phyloP scores from a whole-genome alignment of 2,888 invertebrate species.

The Campaea margaritaria region DNA sequence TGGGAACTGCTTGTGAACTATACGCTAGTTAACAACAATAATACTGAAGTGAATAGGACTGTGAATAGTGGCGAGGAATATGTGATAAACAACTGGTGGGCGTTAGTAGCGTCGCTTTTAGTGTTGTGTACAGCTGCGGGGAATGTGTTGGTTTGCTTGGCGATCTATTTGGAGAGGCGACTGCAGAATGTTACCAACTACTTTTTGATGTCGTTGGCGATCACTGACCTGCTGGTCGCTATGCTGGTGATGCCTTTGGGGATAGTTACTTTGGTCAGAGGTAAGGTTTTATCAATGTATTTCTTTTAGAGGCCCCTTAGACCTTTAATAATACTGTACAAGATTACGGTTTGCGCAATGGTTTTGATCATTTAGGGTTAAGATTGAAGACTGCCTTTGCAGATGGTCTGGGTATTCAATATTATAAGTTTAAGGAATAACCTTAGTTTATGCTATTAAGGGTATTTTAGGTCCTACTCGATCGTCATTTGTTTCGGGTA shows the following conservation, averaged over 20 bases:
- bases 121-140: constrained; percentile 95
- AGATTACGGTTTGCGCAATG: too few species aligned
- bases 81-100: constrained; percentile 91
- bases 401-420: too few species aligned
- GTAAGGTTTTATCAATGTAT: constrained; percentile 86
- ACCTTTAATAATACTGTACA: too few species aligned
- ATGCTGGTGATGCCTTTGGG: constrained; percentile 98
- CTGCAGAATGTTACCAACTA: constrained; percentile 99
- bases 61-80: constrained; percentile 41
- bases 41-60: constrained; percentile 49
- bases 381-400: too few species aligned
- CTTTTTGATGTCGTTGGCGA: constrained; percentile 97
- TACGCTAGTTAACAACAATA: constrained; percentile 52
- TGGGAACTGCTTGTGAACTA: constrained; percentile 51
- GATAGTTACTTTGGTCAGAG: constrained; percentile 91
- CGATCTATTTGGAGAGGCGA: constrained; percentile 95
- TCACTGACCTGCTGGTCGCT: constrained; percentile 97
- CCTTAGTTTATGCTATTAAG: too few species aligned
- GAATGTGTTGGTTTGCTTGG: constrained; percentile 96
- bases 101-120: constrained; percentile 89
- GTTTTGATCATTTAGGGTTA: too few species aligned
- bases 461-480: too few species aligned
- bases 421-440: too few species aligned
- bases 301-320: too few species aligned
- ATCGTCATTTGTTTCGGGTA: too few species aligned